Evolutionary conservation across 2,113 vertebrate genomes (phyloP).

Genomic region (Chaetorhynchus papuensis): DNA sequence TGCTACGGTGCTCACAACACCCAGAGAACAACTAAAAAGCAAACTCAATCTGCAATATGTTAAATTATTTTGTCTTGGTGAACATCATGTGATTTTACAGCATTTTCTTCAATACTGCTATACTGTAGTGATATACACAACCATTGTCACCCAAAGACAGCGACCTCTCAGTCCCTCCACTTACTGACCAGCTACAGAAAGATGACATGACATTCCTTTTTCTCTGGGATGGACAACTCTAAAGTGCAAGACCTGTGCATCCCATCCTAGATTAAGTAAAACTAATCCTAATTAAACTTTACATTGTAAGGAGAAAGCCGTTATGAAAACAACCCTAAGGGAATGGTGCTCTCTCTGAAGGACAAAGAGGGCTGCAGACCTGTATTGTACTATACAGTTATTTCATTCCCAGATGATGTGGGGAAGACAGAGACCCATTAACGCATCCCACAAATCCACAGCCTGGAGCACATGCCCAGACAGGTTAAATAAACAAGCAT

Average conservation of each 20-base stretch:
- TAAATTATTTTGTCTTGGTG: neutral
- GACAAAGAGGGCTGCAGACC: neutral
- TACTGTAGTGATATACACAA: neutral
- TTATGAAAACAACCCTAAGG: neutral
- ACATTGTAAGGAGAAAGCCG: neutral
- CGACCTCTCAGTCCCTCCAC: neutral
- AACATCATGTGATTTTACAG: neutral
- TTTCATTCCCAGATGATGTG: neutral
- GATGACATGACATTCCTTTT: neutral
- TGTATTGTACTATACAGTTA: neutral
- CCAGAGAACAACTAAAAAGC: neutral
- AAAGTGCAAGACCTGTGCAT: neutral
- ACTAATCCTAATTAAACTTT: neutral
- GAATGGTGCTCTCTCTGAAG: neutral
- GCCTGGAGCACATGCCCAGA: neutral
- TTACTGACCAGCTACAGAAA: neutral
- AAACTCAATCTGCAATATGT: neutral
- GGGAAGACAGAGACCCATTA: neutral
- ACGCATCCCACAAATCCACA: fast-evolving
- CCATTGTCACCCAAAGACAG: neutral
- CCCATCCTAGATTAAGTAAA: neutral
- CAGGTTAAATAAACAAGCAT: neutral
- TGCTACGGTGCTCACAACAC: neutral
- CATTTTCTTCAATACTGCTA: neutral
- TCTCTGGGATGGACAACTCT: neutral